Evolutionary conservation across 2,113 vertebrate species (phyloP), one percentile per base, ranked within the genome.

Genomic region (Crotophaga sulcirostris): DNA sequence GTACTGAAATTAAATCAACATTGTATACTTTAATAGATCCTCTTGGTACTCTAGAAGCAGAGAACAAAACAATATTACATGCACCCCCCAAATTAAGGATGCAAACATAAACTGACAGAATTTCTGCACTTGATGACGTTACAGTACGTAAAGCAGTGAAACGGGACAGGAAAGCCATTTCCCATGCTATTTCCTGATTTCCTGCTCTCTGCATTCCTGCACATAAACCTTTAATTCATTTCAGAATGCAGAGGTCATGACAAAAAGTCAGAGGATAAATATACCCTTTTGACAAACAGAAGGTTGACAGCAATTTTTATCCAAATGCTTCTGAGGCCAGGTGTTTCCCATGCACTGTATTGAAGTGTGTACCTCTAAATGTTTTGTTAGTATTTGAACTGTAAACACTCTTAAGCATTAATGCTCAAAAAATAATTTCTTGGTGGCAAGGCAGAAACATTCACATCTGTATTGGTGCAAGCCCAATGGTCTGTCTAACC

Each of bases 161-260:
- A 90, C 5, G 11, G 66, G 90, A 96, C 96, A 97, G 96, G 97
- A 95, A 97, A 96, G 93, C 84, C 91, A 86, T 89, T 94, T 96
- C 96, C 96, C 94, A 36, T 94, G 95, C 76, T 72, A 94, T 97
- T 98, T 97, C 97, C 96, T 97, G 97, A 68, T 93, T 97, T 95
- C 96, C 97, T 97, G 95, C 81, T 88, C 95, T 55, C 92, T 86
- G 75, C 92, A 87, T 97, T 97, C 96, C 96, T 96, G 92, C 89
- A 84, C 96, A 95, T 96, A 97, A 98, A 97, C 97, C 93, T 96
- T 96, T 97, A 97, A 98, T 97, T 97, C 97, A 96, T 94, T 96
- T 98, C 98, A 98, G 97, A 97, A 98, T 63, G 94, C 96, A 97
- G 87, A 97, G 97, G 98, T 98, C 97, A 97, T 94, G 76, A 52